A percentile compares a stretch with the other conserved stretches of the same genome.
Evolutionary conservation across 2,797 vertebrate species (phyloP).

Genomic region (Avahi laniger): DNA sequence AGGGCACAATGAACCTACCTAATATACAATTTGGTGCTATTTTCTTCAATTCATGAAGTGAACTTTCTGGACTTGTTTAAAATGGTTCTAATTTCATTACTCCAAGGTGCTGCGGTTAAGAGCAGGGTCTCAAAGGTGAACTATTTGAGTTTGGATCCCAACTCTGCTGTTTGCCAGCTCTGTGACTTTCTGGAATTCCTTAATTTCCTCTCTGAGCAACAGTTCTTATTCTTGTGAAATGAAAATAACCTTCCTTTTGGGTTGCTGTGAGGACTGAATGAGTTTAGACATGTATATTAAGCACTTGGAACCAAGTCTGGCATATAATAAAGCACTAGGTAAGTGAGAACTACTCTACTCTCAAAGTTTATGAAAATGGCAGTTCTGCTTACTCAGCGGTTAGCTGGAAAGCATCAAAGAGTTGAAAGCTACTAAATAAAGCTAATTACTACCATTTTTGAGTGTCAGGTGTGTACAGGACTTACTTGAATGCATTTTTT

Average conservation of each 20-base stretch:
- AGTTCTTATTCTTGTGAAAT: not conserved
- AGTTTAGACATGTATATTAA: not conserved
- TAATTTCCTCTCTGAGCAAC: not conserved
- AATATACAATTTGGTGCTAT: not conserved
- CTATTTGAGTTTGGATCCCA: not conserved
- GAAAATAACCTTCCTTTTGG: not conserved
- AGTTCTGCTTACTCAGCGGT: not conserved
- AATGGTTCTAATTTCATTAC: not conserved
- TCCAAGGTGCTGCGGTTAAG: not conserved
- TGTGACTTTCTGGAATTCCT: not conserved
- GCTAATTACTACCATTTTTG: not conserved
- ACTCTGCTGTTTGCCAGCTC: not conserved
- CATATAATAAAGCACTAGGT: too few species aligned
- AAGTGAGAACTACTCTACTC: not conserved
- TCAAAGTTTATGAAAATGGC: not conserved
- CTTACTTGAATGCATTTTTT: not conserved
- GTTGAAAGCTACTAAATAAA: not conserved
- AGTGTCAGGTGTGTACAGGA: not conserved
- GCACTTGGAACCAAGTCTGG: not conserved
- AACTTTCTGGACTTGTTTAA: not conserved
- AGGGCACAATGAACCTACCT: slow-evolving; percentile 48
- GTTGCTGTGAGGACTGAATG: not conserved
- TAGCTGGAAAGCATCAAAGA: not conserved
- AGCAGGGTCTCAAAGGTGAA: not conserved
- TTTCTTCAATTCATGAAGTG: not conserved